Base-by-base conservation (phyloP, 2,797 vertebrate genomes). In the Microctenopoma steveboyesi region DNA sequence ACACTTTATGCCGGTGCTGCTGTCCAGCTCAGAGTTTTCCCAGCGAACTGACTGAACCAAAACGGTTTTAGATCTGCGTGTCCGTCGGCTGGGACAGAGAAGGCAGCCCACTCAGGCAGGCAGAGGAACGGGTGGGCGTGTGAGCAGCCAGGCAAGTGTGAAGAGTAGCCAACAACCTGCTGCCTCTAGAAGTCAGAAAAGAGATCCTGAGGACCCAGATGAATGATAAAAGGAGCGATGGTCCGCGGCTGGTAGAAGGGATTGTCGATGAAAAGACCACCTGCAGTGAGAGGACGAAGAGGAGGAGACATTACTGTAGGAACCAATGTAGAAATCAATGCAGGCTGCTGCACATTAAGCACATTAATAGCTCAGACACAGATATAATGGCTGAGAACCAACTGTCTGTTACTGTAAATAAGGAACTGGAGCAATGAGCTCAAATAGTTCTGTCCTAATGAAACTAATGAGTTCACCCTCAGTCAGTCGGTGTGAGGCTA, bases 221-320 rank as follows among this genome's bases (percentile, higher is more conserved):
- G 97, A 94, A 99, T 98, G 95, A 99, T 96, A 94, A 97, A 96
- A 90, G 97, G 97, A 91, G 96, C 97, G 89, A 99, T 92, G 95
- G 96, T 96, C 94, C 97, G 95, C 80, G 97, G 96, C 95, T 97
- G 97, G 95, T 97, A 97, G 95, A 97, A 99, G 94, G 97, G 97
- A 95, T 96, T 98, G 96, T 97, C 97, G 93, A 99, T 98, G 95
- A 98, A 99, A 95, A 98, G 96, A 94, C 97, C 96, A 94, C 97
- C 97, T 98, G 96, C 94, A 96, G 95, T 79, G 88, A 93, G 88
- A 93, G 88, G 88, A 88, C 74, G 94, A 94, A 95, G 92, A 95
- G 33, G 92, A 95, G 33, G 12, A 74, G 43, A 22, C n/a, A 79
- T 82, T 72, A 71, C 39, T 48, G 43, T 3, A 46, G 14, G 33